These are phyloP conservation scores for Oscarella lobularis DNA, from an alignment of 37 sponge, comb jelly and placozoan species.

Conservation along the genomic window DNA sequence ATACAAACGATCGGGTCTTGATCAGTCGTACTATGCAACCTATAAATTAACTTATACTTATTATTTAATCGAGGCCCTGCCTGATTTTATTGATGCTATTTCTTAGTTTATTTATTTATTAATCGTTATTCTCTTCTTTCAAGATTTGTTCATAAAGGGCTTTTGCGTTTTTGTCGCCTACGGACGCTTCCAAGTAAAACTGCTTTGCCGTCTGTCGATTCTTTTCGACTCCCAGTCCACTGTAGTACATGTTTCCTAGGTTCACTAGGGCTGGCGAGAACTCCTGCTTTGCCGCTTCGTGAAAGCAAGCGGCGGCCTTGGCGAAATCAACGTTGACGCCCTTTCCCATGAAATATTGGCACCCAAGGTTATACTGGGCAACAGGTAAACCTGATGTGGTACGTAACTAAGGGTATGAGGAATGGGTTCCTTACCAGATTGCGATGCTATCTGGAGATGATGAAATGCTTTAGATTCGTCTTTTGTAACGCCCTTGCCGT, in stretches of 20 bases:
- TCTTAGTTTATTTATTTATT: no score
- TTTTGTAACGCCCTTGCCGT: slow-evolving; percentile 59
- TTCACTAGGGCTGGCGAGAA: slow-evolving; percentile 81
- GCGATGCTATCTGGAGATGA: slow-evolving; percentile 37
- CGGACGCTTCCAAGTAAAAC: slow-evolving; percentile 46
- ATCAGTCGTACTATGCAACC: no score
- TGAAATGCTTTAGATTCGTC: slow-evolving; percentile 42
- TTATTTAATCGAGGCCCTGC: no score
- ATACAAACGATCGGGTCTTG: not conserved
- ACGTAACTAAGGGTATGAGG: not conserved
- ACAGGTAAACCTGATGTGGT: slow-evolving; percentile 29
- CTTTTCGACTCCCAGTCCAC: slow-evolving; percentile 63
- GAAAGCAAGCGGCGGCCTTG: slow-evolving; percentile 58
- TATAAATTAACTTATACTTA: no score
- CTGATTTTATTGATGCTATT: no score
- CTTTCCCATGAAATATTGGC: slow-evolving; percentile 63
- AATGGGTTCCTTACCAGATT: slow-evolving; percentile 38
- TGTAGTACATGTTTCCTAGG: slow-evolving; percentile 82
- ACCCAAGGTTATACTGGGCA: slow-evolving; percentile 60
- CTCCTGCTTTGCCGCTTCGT: slow-evolving; percentile 39
- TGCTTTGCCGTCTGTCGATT: slow-evolving; percentile 60
- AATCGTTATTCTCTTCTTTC: slow-evolving; percentile 32
- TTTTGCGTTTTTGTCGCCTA: slow-evolving; percentile 54
- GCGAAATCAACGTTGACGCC: slow-evolving; percentile 48
- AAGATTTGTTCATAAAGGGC: slow-evolving; percentile 41